phyloP scores from a whole-genome alignment of 37 sponge, comb jelly and placozoan genomes.

The Halichondria panicea region DNA sequence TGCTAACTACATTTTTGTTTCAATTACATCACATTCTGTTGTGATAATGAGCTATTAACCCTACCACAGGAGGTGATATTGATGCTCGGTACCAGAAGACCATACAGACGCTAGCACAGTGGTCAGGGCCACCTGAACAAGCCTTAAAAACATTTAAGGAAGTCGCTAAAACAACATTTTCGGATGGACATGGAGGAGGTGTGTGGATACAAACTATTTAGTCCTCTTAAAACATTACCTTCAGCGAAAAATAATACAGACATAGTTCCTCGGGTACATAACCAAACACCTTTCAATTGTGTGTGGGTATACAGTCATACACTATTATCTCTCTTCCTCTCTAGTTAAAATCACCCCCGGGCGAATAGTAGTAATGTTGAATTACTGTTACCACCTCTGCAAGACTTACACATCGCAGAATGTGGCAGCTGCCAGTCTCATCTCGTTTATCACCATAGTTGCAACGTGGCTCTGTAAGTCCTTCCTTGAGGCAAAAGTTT shows the following conservation, averaged over 20 bases:
- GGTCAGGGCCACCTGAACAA: constrained; percentile 38
- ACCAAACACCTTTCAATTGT: too few species aligned
- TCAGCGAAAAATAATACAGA: too few species aligned
- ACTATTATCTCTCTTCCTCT: too few species aligned
- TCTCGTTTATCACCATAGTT: constrained; percentile 32
- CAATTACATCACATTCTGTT: too few species aligned
- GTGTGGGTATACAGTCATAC: too few species aligned
- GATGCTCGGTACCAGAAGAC: constrained; percentile 44
- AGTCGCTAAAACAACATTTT: constrained; percentile 51
- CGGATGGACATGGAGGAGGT: constrained; percentile 45
- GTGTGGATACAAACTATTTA: too few species aligned
- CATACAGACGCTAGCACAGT: constrained; percentile 29
- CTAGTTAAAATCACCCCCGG: constrained; percentile 53
- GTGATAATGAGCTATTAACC: too few species aligned
- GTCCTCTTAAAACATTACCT: too few species aligned
- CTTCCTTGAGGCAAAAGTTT: constrained; percentile 54
- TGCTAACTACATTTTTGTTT: too few species aligned
- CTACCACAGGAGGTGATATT: constrained; percentile 64
- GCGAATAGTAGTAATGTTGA: constrained; percentile 45
- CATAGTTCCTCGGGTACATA: too few species aligned
- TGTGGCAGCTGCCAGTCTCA: neutral
- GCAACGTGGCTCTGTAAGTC: constrained; percentile 51
- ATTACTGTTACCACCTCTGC: constrained; percentile 56
- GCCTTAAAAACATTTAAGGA: constrained; percentile 36
- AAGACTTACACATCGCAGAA: constrained; percentile 18